Evolutionary conservation across 1,140 invertebrate genomes (phyloP), one percentile per base, ranked within the genome.

Genomic region (Drosophila kepulauana): DNA sequence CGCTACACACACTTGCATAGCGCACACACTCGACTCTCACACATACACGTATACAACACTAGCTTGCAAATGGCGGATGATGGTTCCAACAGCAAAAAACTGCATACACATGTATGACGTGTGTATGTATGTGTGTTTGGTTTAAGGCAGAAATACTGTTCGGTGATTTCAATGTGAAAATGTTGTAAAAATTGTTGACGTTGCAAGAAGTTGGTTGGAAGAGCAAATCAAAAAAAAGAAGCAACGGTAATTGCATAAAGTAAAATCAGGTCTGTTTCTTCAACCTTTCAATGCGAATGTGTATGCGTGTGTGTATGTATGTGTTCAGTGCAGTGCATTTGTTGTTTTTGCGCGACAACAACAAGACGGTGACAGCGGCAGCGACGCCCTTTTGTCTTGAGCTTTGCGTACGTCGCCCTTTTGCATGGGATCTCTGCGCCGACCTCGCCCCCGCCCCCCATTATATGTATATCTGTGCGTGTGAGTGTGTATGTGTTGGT

Each of bases 31-130:
- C 68, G 78, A 59, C 52, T 65, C 64, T 67, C 68, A 80, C 76
- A 71, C 51, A 62, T 56, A 75, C 59, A 84, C 67, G 45, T 75
- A 66, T 71, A 54, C 54, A 62, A 73, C 25, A 72, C 62, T 84
- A 59, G 81, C 85, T 88, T 88, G 85, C 85, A 88, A 88, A 88
- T 88, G 85, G 85, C 85, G 85, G 85, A 88, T 88, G 85, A 88
- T 88, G 81, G 85, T 81, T 67, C 73, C 51, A 71, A 75, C 81
- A 75, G 71, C 75, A 76, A 87, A 57, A 70, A 81, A 81, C 70
- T 88, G 85, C 85, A 88, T 78, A 73, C 75, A 73, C 75, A 73
- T 57, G 48, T 73, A 59, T 28, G 16, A 28, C 73, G 43, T 64
- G 45, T 63, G 33, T 51, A 41, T 51, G 38, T 69, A 48, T 48